A percentile compares a stretch with the other conserved stretches of the same genome.
phyloP scores from a whole-genome alignment of 1,140 invertebrate genomes.

The Paraescarpia echinospica region DNA sequence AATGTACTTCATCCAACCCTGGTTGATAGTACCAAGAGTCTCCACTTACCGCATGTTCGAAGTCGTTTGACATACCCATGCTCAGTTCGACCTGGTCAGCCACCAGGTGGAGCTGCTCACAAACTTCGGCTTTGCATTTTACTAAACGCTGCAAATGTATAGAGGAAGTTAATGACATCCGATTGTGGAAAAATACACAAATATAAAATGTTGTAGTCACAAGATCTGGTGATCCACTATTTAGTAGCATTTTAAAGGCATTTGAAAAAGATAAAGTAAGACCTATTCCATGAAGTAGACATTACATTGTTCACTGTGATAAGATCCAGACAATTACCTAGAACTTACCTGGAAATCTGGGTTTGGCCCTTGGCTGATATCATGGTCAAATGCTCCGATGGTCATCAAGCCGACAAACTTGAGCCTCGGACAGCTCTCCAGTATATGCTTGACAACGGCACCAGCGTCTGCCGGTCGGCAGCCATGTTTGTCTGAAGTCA shows the following conservation, averaged over 20 bases:
- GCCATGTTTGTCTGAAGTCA: constrained; percentile 80
- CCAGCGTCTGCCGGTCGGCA: constrained; percentile 67
- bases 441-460: constrained; percentile 74
- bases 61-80: constrained; percentile 99
- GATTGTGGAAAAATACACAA: constrained; percentile 69
- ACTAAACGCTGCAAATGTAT: constrained; percentile 62
- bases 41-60: constrained; percentile 87
- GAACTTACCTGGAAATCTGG: constrained; percentile 78
- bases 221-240: neutral
- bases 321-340: no score
- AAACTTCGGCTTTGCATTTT: constrained; percentile 73
- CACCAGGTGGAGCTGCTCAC: constrained; percentile 69
- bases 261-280: no score
- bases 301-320: no score
- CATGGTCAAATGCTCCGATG: constrained; percentile 86
- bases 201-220: neutral
- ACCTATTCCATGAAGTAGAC: no score
- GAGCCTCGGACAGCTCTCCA: constrained; percentile 77
- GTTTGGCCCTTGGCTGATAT: constrained; percentile 77
- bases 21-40: no score
- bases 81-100: constrained; percentile 78
- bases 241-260: no score
- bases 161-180: constrained; percentile 60
- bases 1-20: no score
- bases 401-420: constrained; percentile 92